Percentiles rank a stretch among this genome's conserved stretches.
Evolutionary conservation across 2,888 invertebrate species (phyloP).

Genomic region (Formica aserva): DNA sequence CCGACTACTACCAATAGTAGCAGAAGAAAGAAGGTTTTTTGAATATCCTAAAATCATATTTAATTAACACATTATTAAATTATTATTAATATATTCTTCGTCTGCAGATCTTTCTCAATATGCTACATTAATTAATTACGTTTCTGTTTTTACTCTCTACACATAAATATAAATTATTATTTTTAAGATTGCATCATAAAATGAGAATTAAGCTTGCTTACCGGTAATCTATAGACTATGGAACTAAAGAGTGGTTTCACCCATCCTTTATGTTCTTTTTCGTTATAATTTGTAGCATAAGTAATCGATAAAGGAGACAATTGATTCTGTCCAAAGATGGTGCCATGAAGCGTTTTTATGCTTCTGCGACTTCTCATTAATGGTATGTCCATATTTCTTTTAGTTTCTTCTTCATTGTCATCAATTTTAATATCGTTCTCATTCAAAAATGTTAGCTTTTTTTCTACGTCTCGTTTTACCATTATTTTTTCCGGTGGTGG

Average conservation of each 20-base stretch:
- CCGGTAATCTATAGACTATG: conserved; percentile 93
- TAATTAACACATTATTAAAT: not conserved
- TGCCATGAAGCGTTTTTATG: conserved; percentile 55
- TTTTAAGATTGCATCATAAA: not conserved
- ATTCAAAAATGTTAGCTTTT: conserved; percentile 57
- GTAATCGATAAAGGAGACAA: conserved; percentile 92
- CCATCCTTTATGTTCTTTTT: conserved; percentile 90
- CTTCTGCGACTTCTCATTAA: conserved; percentile 74
- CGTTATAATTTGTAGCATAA: conserved; percentile 92
- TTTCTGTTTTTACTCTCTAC: not conserved
- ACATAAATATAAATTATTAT: not conserved
- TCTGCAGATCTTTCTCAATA: not conserved
- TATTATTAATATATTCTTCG: not conserved
- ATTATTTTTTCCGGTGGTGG: conserved; percentile 76
- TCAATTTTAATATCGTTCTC: conserved; percentile 66
- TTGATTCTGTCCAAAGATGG: conserved; percentile 90
- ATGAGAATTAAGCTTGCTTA: conserved; percentile 68
- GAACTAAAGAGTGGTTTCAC: conserved; percentile 97
- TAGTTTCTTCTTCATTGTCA: conserved; percentile 59
- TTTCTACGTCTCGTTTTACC: conserved; percentile 74
- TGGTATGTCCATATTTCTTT: conserved; percentile 62
- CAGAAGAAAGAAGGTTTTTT: conserved; percentile 97
- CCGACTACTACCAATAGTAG: conserved; percentile 97
- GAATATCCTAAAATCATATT: conserved; percentile 90
- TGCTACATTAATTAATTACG: not conserved